Evolutionary conservation across 2,797 vertebrate species (phyloP), one percentile per base, ranked within the genome.

Genomic region (Scolopax bukidnonensis): DNA sequence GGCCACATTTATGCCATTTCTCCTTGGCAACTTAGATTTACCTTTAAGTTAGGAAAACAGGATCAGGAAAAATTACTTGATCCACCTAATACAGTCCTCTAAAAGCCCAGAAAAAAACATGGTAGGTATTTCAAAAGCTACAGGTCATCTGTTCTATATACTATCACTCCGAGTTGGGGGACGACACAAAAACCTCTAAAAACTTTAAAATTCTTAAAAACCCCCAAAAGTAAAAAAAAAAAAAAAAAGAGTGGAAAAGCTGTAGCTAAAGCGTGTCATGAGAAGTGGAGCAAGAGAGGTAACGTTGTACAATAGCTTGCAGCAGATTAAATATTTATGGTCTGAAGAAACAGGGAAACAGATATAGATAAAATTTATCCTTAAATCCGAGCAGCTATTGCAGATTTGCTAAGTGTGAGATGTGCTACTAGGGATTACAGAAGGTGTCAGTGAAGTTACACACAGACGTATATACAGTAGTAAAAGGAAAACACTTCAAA

Each of bases 371-470:
- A 54, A 86, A 48, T 76, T 76, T 60, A 68, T 50, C 60, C 45
- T 75, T 86, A 91, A 92, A 90, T 51, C 47, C 54, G 90, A 82
- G 47, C 48, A 92, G 65, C 33, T 64, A 71, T 38, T 87, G 5
- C 38, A 87, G 30, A 64, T 40, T 68, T 80, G 18, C 21, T 65
- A 71, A 41, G 50, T 25, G 19, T 57, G 51, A 91, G 16, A 81
- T 50, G 13, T 60, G 48, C 45, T 89, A 50, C 56, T 64, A 87
- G 68, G 45, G 56, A 87, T 83, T 63, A 89, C 48, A 92, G 76
- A 84, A 64, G 63, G 40, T 89, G 74, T 75, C 83, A 92, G 40
- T 56, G 68, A 93, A 92, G 60, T 79, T 87, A 89, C 68, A 76
- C 47, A 63, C 15, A 84, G 59, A 19, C 12, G 41, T 64, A 56